Evolutionary conservation across 1,140 invertebrate genomes (phyloP).

Genomic region (Brachionus rotundiformis): DNA sequence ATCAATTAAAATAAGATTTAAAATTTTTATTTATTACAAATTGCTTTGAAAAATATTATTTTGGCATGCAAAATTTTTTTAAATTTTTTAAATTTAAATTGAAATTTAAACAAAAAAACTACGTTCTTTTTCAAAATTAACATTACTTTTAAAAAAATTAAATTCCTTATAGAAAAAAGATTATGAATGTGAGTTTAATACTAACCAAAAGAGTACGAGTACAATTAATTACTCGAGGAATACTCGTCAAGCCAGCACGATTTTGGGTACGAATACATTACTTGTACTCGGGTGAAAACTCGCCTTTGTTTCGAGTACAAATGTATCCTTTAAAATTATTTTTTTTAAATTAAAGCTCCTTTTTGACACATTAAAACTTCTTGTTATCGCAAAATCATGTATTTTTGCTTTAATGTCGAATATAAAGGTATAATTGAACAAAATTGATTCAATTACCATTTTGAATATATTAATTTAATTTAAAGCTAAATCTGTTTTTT

Average conservation of each 20-base stretch:
- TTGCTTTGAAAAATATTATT: neutral
- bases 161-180: neutral
- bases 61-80: neutral
- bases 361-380: neutral
- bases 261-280: slow-evolving; percentile 1
- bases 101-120: neutral
- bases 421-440: neutral
- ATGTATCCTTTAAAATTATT: too few relatives aligned
- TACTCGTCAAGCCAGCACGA: neutral
- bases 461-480: too few relatives aligned
- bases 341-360: neutral
- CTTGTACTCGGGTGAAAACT: neutral
- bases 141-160: neutral
- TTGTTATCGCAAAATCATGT: neutral
- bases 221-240: neutral
- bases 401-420: neutral
- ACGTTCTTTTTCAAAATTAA: neutral
- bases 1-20: slow-evolving; percentile 6
- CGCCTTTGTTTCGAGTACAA: neutral
- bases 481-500: too few relatives aligned
- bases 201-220: neutral
- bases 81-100: slow-evolving; percentile 14
- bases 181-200: neutral
- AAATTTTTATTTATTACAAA: neutral
- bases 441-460: too few relatives aligned